Conservation (phyloP, 2,113 vertebrate species). For the Cephalopholis sonnerati region DNA sequence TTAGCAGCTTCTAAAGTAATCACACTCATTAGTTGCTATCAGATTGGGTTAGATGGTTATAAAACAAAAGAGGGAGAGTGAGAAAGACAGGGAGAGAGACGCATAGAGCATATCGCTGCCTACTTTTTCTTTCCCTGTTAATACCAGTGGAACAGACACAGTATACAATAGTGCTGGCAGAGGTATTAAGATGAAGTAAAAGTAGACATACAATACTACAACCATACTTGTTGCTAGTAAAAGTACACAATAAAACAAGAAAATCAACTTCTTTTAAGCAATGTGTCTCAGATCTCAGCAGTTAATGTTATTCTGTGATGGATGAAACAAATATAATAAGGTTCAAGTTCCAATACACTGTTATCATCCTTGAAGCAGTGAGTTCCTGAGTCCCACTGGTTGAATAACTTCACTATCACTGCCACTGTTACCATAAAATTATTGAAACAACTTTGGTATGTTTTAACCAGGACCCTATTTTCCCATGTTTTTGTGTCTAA, state of each 20-base stretch:
- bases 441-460: neutral
- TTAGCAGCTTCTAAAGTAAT: slow-evolving; percentile 80
- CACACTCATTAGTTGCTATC: slow-evolving; percentile 81
- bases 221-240: neutral
- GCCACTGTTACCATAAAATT: neutral
- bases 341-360: too few relatives aligned
- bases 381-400: neutral
- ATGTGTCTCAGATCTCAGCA: neutral
- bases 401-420: neutral
- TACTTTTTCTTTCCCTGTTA: slow-evolving; percentile 5
- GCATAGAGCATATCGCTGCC: slow-evolving; percentile 4
- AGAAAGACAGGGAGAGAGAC: neutral
- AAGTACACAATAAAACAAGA: neutral
- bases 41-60: slow-evolving; percentile 77
- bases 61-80: slow-evolving; percentile 49
- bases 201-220: neutral
- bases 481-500: too few relatives aligned
- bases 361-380: neutral
- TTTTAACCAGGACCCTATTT: too few relatives aligned
- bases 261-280: neutral
- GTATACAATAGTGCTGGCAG: neutral
- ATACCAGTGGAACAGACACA: neutral
- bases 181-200: neutral
- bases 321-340: neutral
- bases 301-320: neutral